Evolutionary conservation across 1,140 invertebrate species (phyloP), one percentile per base, ranked within the genome.

Genomic region (Papilio aristodemus): DNA sequence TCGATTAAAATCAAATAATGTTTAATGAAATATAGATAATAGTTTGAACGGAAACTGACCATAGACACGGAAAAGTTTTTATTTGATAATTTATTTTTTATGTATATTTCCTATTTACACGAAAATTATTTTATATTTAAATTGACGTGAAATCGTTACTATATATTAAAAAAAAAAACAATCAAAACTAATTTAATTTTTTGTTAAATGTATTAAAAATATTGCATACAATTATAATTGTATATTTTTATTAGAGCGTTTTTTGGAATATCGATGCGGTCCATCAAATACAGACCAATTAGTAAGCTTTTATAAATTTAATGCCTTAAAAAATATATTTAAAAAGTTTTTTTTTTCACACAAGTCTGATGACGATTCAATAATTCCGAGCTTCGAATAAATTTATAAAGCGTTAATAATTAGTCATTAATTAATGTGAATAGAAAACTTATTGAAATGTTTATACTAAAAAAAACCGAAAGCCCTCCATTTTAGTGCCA

Each of bases 401-500:
- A 68, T 73, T 69, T 73, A 68, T 67, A 67, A 73, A 69, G 76
- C 72, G 60, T 80, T 78, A 72, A 71, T 68, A 39, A 38, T 7
- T 60, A 66, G 67, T 63, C 64, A 54, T 54, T 67, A 69, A 68
- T 58, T 59, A 50, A 71, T 66, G 17, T 73, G 67, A 74, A 74
- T 72, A 73, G 6, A 74, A 69, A 69, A 39, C 67, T 68, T 54
- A 66, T 46, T 67, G 73, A 76, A 71, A 72, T 62, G 70, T 75
- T 74, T 76, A 75, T 72, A 75, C 68, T n/a, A n/a, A n/a, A n/a
- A 72, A 77, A 79, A 79, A 82, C 71, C 81, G 77, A 79, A 73
- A 79, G 74, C 85, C 85, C 84, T 87, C 85, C 85, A 87, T 84
- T 64, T 66, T 86, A 87, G 85, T 87, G 85, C 85, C 85, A 87